phyloP scores from a whole-genome alignment of 2,797 vertebrate genomes.

The Platalea minor region DNA sequence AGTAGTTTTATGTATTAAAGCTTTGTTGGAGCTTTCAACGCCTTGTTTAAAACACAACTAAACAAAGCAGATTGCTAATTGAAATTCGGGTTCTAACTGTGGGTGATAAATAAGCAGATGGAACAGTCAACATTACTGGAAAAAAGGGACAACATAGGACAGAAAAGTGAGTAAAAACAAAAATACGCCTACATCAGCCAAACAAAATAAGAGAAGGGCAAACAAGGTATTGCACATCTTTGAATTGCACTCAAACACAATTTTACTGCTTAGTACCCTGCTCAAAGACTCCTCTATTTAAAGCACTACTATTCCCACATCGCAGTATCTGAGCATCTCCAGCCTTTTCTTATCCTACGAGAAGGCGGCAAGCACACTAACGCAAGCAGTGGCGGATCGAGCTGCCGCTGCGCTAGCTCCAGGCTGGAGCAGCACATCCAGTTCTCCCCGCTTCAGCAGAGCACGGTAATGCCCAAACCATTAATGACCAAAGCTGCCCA shows the following conservation, averaged over 20 bases:
- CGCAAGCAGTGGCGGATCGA: neutral
- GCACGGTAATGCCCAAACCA: neutral
- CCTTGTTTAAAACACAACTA: slow-evolving; percentile 39
- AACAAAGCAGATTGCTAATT: slow-evolving; percentile 64
- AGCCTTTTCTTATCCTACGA: neutral
- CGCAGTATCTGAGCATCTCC: neutral
- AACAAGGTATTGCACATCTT: neutral
- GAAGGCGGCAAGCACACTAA: neutral
- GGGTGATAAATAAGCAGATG: slow-evolving; percentile 61
- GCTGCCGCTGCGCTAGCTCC: neutral
- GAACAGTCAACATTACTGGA: slow-evolving; percentile 26
- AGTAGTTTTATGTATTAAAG: slow-evolving; percentile 39
- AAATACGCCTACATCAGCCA: slow-evolving; percentile 28
- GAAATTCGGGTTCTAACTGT: slow-evolving; percentile 26
- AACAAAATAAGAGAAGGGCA: slow-evolving; percentile 15
- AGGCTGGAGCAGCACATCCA: neutral
- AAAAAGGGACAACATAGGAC: slow-evolving; percentile 11
- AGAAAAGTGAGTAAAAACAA: slow-evolving; percentile 25
- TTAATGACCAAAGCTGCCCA: neutral
- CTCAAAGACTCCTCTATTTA: neutral
- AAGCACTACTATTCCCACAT: neutral
- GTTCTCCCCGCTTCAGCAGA: neutral
- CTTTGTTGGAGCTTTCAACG: slow-evolving; percentile 32
- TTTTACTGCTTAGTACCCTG: neutral
- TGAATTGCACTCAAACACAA: neutral